Conservation (phyloP, 2,888 invertebrate species). For the Gari tellinella region DNA sequence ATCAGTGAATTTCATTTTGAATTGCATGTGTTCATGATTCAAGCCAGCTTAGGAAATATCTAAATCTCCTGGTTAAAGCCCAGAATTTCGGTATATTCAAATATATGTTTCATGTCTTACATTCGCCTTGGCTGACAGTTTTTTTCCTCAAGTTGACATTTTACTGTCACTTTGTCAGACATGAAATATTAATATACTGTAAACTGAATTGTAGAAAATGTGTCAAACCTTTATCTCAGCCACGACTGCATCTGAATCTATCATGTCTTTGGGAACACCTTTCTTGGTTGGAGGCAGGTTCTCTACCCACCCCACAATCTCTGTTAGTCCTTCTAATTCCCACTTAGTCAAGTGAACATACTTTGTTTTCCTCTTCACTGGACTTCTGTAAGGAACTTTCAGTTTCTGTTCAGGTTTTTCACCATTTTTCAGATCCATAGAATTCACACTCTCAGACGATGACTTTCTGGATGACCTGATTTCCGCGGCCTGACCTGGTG, state of each 20-base stretch:
- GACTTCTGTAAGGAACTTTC: constrained; percentile 43
- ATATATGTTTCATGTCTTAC: no score
- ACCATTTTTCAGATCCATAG: constrained; percentile 52
- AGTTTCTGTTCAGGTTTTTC: constrained; percentile 20
- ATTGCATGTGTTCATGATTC: no score
- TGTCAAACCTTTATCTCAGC: constrained; percentile 89
- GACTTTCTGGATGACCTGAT: constrained; percentile 57
- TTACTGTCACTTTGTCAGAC: no score
- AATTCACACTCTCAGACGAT: constrained; percentile 63
- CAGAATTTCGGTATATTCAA: no score
- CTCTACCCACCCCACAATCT: constrained; percentile 94
- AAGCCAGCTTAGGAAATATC: no score
- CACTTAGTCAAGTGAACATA: constrained; percentile 74
- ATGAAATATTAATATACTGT: no score
- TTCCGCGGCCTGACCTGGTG: constrained; percentile 45
- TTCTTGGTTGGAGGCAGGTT: constrained; percentile 95
- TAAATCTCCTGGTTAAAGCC: no score
- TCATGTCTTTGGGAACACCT: constrained; percentile 95
- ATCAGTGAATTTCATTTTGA: no score
- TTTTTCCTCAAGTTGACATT: no score
- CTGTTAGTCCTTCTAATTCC: constrained; percentile 84
- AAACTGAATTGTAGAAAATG: no score
- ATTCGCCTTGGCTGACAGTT: no score
- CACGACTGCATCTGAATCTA: constrained; percentile 94
- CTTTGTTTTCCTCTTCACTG: constrained; percentile 57